Percentiles rank a stretch among this genome's conserved stretches.
These are phyloP conservation scores for Enteromius mattozi DNA, from an alignment of 2,797 vertebrate genomes.

Conservation along the genomic window DNA sequence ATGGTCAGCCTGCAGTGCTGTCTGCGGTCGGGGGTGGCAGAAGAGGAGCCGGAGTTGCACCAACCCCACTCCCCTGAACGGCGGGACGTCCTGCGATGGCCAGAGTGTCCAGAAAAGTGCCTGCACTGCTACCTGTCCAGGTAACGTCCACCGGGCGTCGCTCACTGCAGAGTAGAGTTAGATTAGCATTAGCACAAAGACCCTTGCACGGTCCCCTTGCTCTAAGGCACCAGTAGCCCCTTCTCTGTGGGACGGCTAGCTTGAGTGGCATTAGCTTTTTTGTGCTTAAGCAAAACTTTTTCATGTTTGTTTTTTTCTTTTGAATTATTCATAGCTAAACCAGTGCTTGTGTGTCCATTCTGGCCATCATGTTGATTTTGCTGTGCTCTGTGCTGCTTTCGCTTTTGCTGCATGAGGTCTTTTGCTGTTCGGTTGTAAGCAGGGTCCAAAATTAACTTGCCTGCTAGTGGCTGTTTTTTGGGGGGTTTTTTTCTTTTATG, in stretches of 20 bases:
- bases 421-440: slow-evolving; percentile 2
- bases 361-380: slow-evolving; percentile 19
- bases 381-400: slow-evolving; percentile 52
- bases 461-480: background rate
- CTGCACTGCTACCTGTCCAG: slow-evolving; percentile 99
- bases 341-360: slow-evolving; percentile 33
- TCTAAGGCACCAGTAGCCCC: slow-evolving; percentile 30
- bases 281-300: slow-evolving; percentile 33
- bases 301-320: slow-evolving; percentile 61
- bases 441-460: slow-evolving; percentile 12
- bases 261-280: slow-evolving; percentile 27
- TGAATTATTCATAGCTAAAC: slow-evolving; percentile 48
- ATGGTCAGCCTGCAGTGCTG: slow-evolving; percentile 97
- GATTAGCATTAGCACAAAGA: slow-evolving; percentile 19
- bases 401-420: slow-evolving; percentile 66
- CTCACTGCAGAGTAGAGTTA: slow-evolving; percentile 36
- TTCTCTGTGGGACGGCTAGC: slow-evolving; percentile 6
- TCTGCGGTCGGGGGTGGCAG: slow-evolving; percentile 98
- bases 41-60: slow-evolving; percentile 99
- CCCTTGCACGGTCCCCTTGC: slow-evolving; percentile 26
- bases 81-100: slow-evolving; percentile 97
- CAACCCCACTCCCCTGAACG: slow-evolving; percentile 98
- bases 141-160: slow-evolving; percentile 78
- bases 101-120: slow-evolving; percentile 99
- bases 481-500: background rate